phyloP scores from a whole-genome alignment of 2,888 invertebrate genomes.

The Acanthosepion esculentum region DNA sequence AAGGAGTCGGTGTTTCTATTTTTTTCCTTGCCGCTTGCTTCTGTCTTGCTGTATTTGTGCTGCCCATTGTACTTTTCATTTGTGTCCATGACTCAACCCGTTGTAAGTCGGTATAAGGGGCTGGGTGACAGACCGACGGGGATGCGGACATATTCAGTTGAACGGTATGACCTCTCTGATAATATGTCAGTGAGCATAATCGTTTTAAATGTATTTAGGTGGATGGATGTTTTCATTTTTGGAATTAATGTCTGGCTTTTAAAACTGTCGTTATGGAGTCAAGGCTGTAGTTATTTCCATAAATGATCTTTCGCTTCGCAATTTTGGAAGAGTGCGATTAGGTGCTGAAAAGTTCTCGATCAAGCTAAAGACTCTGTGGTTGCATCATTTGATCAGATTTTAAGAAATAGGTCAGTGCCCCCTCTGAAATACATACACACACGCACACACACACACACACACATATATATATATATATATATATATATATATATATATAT shows the following conservation, averaged over 20 bases:
- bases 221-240: background rate
- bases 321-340: background rate
- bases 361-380: too few relatives aligned
- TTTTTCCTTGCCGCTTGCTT: background rate
- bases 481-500: too few relatives aligned
- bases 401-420: too few relatives aligned
- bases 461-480: too few relatives aligned
- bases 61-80: background rate
- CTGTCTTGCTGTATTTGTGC: background rate
- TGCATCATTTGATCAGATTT: too few relatives aligned
- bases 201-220: background rate
- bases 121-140: background rate
- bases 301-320: background rate
- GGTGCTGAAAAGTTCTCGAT: too few relatives aligned
- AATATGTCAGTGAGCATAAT: background rate
- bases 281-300: background rate
- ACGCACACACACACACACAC: too few relatives aligned
- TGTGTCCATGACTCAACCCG: background rate
- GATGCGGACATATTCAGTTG: background rate
- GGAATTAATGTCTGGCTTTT: background rate
- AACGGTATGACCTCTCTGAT: background rate
- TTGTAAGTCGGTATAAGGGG: background rate
- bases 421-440: too few relatives aligned
- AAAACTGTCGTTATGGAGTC: background rate
- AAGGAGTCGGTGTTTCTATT: background rate